Base-by-base conservation (phyloP, 2,797 vertebrate species). In the Dendrocincla tyrannina region DNA sequence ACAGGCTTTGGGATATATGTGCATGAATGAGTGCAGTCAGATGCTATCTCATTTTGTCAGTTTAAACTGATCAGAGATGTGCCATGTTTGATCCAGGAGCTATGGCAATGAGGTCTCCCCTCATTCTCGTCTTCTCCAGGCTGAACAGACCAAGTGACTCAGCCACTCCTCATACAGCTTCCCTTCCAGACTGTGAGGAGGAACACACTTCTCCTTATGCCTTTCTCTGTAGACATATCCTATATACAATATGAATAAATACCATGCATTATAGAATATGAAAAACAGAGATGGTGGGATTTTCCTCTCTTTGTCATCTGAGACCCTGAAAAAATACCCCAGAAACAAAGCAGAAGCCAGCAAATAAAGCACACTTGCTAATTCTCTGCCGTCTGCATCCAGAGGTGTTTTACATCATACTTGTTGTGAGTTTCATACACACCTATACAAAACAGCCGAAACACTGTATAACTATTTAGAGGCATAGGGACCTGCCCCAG, bases 211-310 rank as follows among this genome's bases (percentile, higher is more conserved):
- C 23, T 66, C 9, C 58, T 53, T 58, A 37, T 2, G 1, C 41
- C 13, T 17, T 22, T 79, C n/a, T 62, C 16, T 55, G 3, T 9
- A 69, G 50, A 50, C 19, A 14, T 17, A 33, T 17, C 23, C 19
- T 44, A 17, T 7, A 17, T 13, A 8, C 3, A 59, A 5, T 20
- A 42, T 22, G 5, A 37, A 35, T 24, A 27, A 2, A 8, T 20
- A 25, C 33, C 22, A 5, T 37, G 59, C 11, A 5, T 46, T 33
- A 37, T n/a, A 76, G 85, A 83, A 49, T 24, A 56, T 0, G 0
- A 5, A 41, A 20, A 77, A 13, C 4, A 30, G 17, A 74, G 9
- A 52, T 16, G 8, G 7, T 23, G 7, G 3, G 0, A 0, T 70
- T 81, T 85, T 82, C 17, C 50, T 85, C 47, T 52, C n/a, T 85